Percentiles rank a stretch among this genome's conserved stretches.
Conservation (phyloP, 2,113 vertebrate genomes). For the Haemorhous mexicanus region DNA sequence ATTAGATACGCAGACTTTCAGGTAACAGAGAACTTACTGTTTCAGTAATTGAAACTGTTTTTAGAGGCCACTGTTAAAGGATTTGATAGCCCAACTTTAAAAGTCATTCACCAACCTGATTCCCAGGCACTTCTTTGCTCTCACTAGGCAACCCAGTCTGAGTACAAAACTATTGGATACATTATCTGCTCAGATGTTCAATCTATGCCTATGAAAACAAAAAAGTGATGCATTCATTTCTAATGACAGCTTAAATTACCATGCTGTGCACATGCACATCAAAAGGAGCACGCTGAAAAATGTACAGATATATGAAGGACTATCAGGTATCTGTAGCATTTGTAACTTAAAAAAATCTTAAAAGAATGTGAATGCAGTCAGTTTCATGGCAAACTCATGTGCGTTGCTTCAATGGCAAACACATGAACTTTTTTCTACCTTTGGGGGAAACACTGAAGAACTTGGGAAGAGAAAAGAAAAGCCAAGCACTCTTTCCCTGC, state of each 20-base stretch:
- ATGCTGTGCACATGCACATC: background rate
- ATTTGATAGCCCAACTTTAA: background rate
- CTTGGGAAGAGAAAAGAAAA: background rate
- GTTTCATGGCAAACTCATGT: background rate
- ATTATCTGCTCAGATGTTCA: background rate
- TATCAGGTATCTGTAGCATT: background rate
- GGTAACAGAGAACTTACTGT: background rate
- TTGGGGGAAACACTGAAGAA: background rate
- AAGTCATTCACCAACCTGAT: background rate
- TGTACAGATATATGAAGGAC: background rate
- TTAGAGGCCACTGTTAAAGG: background rate
- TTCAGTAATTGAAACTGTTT: background rate
- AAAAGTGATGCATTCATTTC: background rate
- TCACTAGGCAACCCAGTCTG: background rate
- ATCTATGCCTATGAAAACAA: background rate
- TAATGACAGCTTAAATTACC: background rate
- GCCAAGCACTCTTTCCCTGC: background rate
- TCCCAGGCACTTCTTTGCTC: background rate
- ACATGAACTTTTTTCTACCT: background rate
- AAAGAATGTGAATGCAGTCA: background rate
- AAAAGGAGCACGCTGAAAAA: background rate
- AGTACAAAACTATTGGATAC: background rate
- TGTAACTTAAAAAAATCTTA: background rate
- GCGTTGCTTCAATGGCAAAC: rapidly evolving
- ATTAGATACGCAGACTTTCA: background rate